Evolutionary conservation across 2,113 vertebrate genomes (phyloP), one percentile per base, ranked within the genome.

Genomic region (Setophaga coronata): DNA sequence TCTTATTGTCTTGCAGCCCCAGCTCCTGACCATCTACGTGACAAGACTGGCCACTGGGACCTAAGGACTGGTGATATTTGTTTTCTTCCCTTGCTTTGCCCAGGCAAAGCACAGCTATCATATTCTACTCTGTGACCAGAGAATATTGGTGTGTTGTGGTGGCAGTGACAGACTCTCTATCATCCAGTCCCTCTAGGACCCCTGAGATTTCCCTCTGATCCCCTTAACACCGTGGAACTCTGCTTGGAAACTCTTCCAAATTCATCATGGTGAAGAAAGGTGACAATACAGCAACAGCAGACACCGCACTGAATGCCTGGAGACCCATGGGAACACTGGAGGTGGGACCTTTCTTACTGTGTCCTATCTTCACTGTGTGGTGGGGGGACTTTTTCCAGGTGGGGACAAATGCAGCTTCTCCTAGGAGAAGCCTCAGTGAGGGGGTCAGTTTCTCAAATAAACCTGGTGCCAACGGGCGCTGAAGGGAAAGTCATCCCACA

Each of bases 271-370:
- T 26, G 17, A 64, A 79, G 34, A 25, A n/a, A 80, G 7, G 9
- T 34, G 57, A 34, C 31, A 48, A 21, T 31, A 7, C 20, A 56
- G 25, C 65, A 48, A 26, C 10, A 79, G 29, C 40, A 71, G 40
- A 31, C 4, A 2, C 16, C 7, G 47, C 0, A 0, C 4, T 62
- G 40, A 29, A 47, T 34, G n/a, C 12, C 29, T 62, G 48, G 56
- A 79, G 24, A 62, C n/a, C 24, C 15, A 21, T 16, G 24, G 10
- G 34, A 11, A 34, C 0, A 0, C 48, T 4, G 17, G 48, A 56
- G 13, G 16, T 54, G n/a, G 65, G 29, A 4, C 8, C 24, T 34
- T 17, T 20, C n/a, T 70, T 61, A 47, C 47, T 54, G 19, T 62
- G 24, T 8, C 40, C 48, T 11, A 4, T 47, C 25, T 36, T 40